These are phyloP conservation scores for Cephalopholis sonnerati DNA, from an alignment of 2,113 vertebrate species.

Conservation along the genomic window DNA sequence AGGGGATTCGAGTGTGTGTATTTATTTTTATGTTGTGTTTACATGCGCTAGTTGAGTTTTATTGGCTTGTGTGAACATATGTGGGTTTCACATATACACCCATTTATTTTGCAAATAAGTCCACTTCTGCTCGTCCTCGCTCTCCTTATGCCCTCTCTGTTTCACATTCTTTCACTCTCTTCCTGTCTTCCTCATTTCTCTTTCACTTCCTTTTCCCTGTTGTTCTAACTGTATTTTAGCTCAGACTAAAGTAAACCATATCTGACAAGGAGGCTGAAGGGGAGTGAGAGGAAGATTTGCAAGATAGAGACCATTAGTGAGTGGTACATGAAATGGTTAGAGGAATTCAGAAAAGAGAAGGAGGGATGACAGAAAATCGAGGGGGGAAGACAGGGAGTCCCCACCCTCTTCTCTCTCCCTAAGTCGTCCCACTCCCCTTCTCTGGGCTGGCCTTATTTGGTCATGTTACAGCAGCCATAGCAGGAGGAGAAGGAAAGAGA, in stretches of 20 bases:
- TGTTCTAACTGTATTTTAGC: constrained; percentile 49
- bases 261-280: constrained; percentile 31
- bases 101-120: background rate
- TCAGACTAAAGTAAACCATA: constrained; percentile 44
- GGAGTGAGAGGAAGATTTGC: constrained; percentile 25
- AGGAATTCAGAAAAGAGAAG: constrained; percentile 65
- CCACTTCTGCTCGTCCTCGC: background rate
- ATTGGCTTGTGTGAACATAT: constrained; percentile 12
- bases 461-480: constrained; percentile 79
- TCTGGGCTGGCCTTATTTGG: constrained; percentile 92
- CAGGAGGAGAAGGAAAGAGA: constrained; percentile 54
- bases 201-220: constrained; percentile 85
- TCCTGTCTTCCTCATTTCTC: constrained; percentile 64
- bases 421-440: constrained; percentile 73
- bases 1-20: background rate
- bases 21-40: constrained; percentile 30
- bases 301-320: constrained; percentile 38
- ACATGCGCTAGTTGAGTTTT: background rate
- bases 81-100: background rate
- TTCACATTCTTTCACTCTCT: constrained; percentile 62
- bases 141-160: constrained; percentile 12
- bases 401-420: constrained; percentile 69
- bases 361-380: constrained; percentile 65
- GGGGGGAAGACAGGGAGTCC: constrained; percentile 62
- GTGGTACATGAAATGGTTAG: constrained; percentile 45